phyloP scores from a whole-genome alignment of 2,888 invertebrate species.

The Xanthia togata region DNA sequence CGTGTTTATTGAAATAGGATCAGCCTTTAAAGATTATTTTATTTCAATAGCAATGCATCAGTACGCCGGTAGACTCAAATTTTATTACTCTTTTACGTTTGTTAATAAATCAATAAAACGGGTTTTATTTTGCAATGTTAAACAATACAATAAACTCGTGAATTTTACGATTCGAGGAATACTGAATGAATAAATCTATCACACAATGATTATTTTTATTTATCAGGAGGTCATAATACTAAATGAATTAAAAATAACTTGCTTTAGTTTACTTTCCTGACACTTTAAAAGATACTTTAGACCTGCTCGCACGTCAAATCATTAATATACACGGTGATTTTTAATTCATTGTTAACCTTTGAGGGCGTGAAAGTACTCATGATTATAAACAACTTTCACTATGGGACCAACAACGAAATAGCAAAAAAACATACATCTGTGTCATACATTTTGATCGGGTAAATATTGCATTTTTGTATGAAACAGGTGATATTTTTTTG shows the following conservation, averaged over 20 bases:
- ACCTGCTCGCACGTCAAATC: too few relatives aligned
- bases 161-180: conserved; percentile 31
- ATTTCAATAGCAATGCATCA: conserved; percentile 9
- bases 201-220: background rate
- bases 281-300: too few relatives aligned
- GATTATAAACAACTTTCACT: too few relatives aligned
- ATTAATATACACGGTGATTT: too few relatives aligned
- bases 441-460: too few relatives aligned
- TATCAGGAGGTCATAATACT: background rate
- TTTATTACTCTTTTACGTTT: conserved; percentile 30
- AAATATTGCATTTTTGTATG: too few relatives aligned
- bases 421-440: too few relatives aligned
- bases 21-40: conserved; percentile 21
- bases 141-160: conserved; percentile 11
- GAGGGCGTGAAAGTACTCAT: too few relatives aligned
- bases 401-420: too few relatives aligned
- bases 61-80: background rate
- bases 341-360: too few relatives aligned
- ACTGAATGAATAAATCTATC: background rate
- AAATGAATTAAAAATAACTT: background rate
- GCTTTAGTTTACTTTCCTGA: too few relatives aligned
- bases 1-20: conserved; percentile 26
- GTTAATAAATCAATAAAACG: conserved; percentile 26
- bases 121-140: conserved; percentile 41
- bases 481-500: too few relatives aligned